Evolutionary conservation across 2,113 vertebrate species (phyloP).

Genomic region (Bagarius yarrelli): DNA sequence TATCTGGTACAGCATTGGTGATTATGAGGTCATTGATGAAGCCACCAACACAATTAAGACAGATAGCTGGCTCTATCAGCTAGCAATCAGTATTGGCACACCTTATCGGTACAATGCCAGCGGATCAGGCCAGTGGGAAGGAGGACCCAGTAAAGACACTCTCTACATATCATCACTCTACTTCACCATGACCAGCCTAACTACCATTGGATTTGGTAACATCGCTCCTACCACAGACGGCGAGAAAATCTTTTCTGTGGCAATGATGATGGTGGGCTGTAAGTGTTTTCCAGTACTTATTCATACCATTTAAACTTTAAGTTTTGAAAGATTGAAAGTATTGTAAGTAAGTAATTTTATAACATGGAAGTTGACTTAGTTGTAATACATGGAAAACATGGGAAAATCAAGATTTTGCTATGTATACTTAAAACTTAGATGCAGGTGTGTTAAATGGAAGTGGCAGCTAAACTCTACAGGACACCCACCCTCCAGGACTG

Average conservation of each 20-base stretch:
- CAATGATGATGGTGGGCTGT: constrained; percentile 99
- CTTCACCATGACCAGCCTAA: constrained; percentile 99
- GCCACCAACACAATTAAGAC: constrained; percentile 90
- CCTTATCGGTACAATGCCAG: constrained; percentile 91
- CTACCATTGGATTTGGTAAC: constrained; percentile 97
- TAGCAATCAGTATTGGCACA: constrained; percentile 89
- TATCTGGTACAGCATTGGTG: constrained; percentile 99
- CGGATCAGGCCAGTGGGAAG: constrained; percentile 92
- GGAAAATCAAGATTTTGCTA: too few species aligned
- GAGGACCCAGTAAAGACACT: constrained; percentile 94
- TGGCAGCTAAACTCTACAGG: too few species aligned
- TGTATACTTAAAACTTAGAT: too few species aligned
- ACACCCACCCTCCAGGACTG: too few species aligned
- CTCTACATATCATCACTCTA: constrained; percentile 97
- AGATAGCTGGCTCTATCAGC: constrained; percentile 95
- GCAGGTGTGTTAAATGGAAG: too few species aligned
- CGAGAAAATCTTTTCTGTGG: constrained; percentile 98
- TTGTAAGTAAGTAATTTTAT: too few species aligned
- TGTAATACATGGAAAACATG: too few species aligned
- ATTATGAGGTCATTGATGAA: constrained; percentile 93
- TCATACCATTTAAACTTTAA: not conserved
- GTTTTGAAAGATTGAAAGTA: not conserved
- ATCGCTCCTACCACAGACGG: constrained; percentile 96
- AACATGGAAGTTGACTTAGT: too few species aligned
- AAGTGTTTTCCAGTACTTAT: constrained; percentile 70